Conservation (phyloP, 2,888 invertebrate genomes). For the Mamestra brassicae region DNA sequence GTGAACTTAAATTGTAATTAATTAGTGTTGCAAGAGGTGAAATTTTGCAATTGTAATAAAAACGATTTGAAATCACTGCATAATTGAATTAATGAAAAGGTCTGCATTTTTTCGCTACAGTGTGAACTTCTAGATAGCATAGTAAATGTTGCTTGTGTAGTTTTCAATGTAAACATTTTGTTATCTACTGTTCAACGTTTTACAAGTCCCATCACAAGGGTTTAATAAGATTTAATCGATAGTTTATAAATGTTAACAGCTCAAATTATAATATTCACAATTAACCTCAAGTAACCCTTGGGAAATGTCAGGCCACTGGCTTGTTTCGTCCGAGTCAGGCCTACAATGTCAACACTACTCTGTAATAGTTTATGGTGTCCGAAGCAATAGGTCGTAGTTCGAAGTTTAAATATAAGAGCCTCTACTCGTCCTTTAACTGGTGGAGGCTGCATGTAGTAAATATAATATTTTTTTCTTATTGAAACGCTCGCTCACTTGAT, state of each 20-base stretch:
- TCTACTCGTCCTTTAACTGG: too few relatives aligned
- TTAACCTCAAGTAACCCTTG: slow-evolving; percentile 54
- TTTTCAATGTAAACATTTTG: background rate
- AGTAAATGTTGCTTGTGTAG: background rate
- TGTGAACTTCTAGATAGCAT: background rate
- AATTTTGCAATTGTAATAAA: slow-evolving; percentile 39
- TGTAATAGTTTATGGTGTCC: background rate
- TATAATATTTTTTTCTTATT: too few relatives aligned
- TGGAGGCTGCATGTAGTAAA: too few relatives aligned
- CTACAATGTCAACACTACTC: slow-evolving; percentile 12
- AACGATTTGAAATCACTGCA: slow-evolving; percentile 15
- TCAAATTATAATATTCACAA: slow-evolving; percentile 46
- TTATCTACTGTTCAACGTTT: background rate
- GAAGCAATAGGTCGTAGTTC: background rate
- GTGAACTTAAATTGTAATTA: slow-evolving; percentile 49
- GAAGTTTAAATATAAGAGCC: background rate
- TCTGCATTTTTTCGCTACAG: background rate
- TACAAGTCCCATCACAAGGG: background rate
- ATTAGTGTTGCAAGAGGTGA: slow-evolving; percentile 45
- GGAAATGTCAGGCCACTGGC: slow-evolving; percentile 45
- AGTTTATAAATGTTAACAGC: slow-evolving; percentile 12
- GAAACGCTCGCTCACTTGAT: too few relatives aligned
- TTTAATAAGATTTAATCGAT: slow-evolving; percentile 1
- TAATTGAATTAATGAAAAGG: slow-evolving; percentile 17
- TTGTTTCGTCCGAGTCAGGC: slow-evolving; percentile 12